Evolutionary conservation across 2,797 vertebrate species (phyloP), one percentile per base, ranked within the genome.

Genomic region (Erethizon dorsatum): DNA sequence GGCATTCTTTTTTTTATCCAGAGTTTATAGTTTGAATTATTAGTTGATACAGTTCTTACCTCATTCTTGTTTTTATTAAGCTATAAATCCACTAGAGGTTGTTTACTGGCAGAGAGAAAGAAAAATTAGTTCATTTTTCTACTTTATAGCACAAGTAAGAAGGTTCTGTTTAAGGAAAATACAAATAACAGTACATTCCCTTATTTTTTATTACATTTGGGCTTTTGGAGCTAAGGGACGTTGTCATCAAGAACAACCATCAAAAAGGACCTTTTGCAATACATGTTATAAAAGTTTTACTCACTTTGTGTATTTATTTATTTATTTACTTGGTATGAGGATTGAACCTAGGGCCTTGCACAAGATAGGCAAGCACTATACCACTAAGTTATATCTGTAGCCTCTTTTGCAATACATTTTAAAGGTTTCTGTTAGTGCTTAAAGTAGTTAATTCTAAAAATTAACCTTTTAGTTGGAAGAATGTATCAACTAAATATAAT

Each of bases 401-500:
- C 13, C 22, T 6, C 10, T 41, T 80, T 57, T 83, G 54, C 45
- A 84, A 14, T 77, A 84, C 17, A 65, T 83, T 67, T 69, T 79
- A 93, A 79, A 65, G 2, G 50, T 45, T 89, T 93, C 50, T 41
- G 1, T 86, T 96, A 33, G 2, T 15, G 84, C 37, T 88, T 52
- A 41, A 41, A 41, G 37, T 41, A 61, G 33, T 45, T 56, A 47
- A 84, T 83, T 86, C 37, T 59, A 82, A 20, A 95, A 91, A 84
- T n/a, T 67, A 77, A 59, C 90, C 94, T 91, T 41, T 97, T 89
- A 95, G 77, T 88, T 54, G 83, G 45, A 90, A 80, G 52, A 87
- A 73, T 45, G 4, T 93, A 73, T 41, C 24, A 77, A 78, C 67
- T 59, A 41, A 41, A 41, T 41, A 45, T 24, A 73, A 4, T 45